Percentiles rank a stretch among this genome's conserved stretches.
These are phyloP conservation scores for Poeciliopsis paucimaculata DNA, from an alignment of 2,797 vertebrate species.

Conservation along the genomic window DNA sequence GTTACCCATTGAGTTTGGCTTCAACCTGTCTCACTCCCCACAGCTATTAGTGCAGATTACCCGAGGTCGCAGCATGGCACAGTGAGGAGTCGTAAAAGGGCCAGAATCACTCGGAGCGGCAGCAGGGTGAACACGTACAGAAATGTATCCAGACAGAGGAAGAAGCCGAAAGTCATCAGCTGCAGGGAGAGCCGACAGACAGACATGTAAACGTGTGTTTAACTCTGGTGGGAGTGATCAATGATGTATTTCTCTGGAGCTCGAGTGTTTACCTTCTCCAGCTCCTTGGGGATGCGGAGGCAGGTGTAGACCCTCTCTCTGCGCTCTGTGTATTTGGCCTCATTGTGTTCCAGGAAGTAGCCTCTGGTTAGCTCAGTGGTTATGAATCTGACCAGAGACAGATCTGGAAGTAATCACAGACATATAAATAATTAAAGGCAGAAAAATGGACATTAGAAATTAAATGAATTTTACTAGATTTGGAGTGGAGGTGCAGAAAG, in stretches of 20 bases:
- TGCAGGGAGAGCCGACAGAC: slow-evolving; percentile 56
- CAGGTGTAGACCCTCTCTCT: slow-evolving; percentile 97
- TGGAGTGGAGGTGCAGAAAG: too few relatives aligned
- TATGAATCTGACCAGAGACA: slow-evolving; percentile 94
- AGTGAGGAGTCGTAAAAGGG: slow-evolving; percentile 89
- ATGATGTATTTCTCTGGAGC: not conserved
- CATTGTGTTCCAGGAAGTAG: slow-evolving; percentile 98
- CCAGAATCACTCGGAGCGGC: slow-evolving; percentile 93
- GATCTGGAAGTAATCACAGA: slow-evolving; percentile 78
- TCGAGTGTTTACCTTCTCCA: slow-evolving; percentile 89
- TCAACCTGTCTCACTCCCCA: not conserved
- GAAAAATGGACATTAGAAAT: not conserved
- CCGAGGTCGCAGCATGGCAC: slow-evolving; percentile 94
- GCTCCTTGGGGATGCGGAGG: slow-evolving; percentile 95
- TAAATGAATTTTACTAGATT: not conserved
- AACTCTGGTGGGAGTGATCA: not conserved
- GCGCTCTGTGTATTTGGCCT: slow-evolving; percentile 97
- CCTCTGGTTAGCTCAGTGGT: slow-evolving; percentile 95
- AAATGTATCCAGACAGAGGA: slow-evolving; percentile 98
- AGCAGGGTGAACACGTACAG: slow-evolving; percentile 98
- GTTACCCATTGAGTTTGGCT: not conserved
- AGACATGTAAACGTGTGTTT: not conserved
- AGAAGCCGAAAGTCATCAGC: slow-evolving; percentile 98
- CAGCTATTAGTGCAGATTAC: slow-evolving; percentile 69
- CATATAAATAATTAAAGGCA: not conserved